Base-by-base conservation (phyloP, 2,888 invertebrate species). In the Julus scandinavius region DNA sequence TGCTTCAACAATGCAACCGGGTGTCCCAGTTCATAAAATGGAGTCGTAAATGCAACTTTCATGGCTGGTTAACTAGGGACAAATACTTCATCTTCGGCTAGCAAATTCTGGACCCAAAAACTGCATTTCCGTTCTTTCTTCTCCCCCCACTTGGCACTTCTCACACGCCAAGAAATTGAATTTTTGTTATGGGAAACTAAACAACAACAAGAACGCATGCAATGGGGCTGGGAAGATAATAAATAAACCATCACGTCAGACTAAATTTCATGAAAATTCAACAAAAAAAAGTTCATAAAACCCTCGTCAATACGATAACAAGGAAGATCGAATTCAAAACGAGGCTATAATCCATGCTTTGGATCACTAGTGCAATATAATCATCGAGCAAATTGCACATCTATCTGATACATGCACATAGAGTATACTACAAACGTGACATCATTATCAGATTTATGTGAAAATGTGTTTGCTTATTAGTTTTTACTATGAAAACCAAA, bases 1-100 rank as follows among this genome's bases (percentile, higher is more conserved):
- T 85, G 85, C 85, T 85, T 85, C 49, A 13, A 85, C 85, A 49
- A 85, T 41, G 85, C 49, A n/a, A 13, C 41, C 85, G 85, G n/a
- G 85, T 85, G 41, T 85, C 85, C 49, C 85, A 29, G n/a, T 85
- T 85, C 85, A 85, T 85, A 85, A 85, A 85, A 85, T 85, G 85
- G 17, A 85, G 41, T 85, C 85, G 49, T 85, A 85, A 85, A 85
- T 72, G 85, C 85, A 85, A 85, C 45, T 85, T 85, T 85, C 85
- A 85, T 85, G 85, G 85, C 85, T 85, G 85, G 85, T 85, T 85
- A 85, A 85, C 85, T 85, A 85, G 85, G 85, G 85, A 85, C 85
- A 85, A 85, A 85, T 85, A 85, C 49, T 41, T 45, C 41, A 85
- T 85, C 20, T 40, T 85, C 41, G 17, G 72, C 72, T 29, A 29